These are phyloP conservation scores for Coturnix japonica DNA, from an alignment of 2,113 vertebrate species.

Conservation along the genomic window DNA sequence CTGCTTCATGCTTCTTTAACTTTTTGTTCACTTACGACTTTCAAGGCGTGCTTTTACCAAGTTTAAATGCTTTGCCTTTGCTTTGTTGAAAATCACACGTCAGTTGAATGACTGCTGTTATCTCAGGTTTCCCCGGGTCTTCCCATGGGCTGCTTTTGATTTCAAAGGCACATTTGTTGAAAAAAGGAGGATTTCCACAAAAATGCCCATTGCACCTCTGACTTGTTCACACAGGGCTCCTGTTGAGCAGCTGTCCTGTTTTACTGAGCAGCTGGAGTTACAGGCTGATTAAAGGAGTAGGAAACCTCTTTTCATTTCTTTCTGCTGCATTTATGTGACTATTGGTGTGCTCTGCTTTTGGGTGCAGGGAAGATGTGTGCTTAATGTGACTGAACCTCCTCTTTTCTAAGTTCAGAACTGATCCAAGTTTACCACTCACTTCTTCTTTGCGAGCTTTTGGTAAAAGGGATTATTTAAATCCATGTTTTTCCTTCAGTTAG, in stretches of 20 bases:
- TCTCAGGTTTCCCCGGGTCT: not conserved
- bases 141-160: not conserved
- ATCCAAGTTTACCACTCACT: not conserved
- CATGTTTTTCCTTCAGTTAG: not conserved
- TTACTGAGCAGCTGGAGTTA: not conserved
- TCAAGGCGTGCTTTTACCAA: not conserved
- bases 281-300: not conserved
- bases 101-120: not conserved
- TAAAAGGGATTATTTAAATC: not conserved
- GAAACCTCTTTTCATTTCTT: not conserved
- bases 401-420: not conserved
- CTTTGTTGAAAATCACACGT: not conserved
- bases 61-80: not conserved
- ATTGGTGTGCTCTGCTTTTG: accelerated
- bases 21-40: not conserved
- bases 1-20: not conserved
- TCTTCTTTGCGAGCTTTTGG: not conserved
- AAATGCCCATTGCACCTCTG: not conserved
- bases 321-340: not conserved
- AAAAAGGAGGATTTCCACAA: not conserved
- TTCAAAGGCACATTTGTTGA: not conserved
- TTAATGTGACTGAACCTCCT: not conserved
- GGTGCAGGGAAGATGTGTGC: not conserved
- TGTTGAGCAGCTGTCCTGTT: not conserved
- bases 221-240: accelerated